Base-by-base conservation (phyloP, 2,113 vertebrate species). In the Paracanthobrama guichenoti region DNA sequence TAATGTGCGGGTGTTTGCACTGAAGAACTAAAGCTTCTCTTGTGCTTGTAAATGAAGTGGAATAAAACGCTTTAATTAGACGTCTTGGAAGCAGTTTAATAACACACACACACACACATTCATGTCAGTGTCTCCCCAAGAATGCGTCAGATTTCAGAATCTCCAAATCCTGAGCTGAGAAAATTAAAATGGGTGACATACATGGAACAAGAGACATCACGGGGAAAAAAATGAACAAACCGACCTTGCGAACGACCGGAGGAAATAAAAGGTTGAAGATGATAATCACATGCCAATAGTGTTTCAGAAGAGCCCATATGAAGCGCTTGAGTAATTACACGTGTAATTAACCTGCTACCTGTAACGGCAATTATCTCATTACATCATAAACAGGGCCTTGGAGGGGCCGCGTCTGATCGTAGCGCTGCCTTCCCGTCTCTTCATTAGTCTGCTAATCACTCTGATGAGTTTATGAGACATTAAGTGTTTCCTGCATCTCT, bases 131-230 rank as follows among this genome's bases (percentile, higher is more conserved):
- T 95, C 94, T 97, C 97, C 94, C 95, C 91, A 96, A 95, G 96
- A 98, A 97, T 97, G 96, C 94, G 92, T 93, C 91, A 95, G 96
- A 97, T 97, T 96, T 42, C 12, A 24, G 13, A 44, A 44, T 39
- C n/a, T 28, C 13, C 4, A 28, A 74, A 44, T 42, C 14, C 71
- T 16, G n/a, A 26, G n/a, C 42, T 7, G 12, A 78, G 31, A n/a
- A 18, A 78, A 62, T 50, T 20, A 10, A 78, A 35, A 59, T 14
- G 53, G 28, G 53, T 53, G 16, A 28, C 42, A n/a, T 10, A 16
- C 5, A 6, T 22, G 74, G 28, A 93, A 92, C 92, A 87, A 83
- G 82, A 88, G 53, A 82, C 86, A 87, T 81, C 80, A 84, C 74
- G 79, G 44, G 44, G 39, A 42, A 53, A 81, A 83, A 20, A 9